A percentile compares a stretch with the other conserved stretches of the same genome.
Evolutionary conservation across 2,888 invertebrate species (phyloP).

Genomic region (Podabrus alpinus): DNA sequence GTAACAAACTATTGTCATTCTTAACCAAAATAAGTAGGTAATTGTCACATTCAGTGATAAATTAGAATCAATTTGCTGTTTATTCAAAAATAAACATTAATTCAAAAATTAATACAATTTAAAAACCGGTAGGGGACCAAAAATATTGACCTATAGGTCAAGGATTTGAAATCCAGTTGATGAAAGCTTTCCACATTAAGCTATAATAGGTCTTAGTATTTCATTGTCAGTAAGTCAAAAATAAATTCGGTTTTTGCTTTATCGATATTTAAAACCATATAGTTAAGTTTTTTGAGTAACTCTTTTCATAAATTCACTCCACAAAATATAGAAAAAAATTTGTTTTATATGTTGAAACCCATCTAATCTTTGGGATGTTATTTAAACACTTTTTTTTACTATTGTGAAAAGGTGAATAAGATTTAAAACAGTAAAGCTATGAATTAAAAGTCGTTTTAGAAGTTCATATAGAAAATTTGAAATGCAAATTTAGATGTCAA

Average conservation of each 20-base stretch:
- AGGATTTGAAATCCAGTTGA: neutral
- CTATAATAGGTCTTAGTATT: no score
- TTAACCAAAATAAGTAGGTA: no score
- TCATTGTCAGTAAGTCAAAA: no score
- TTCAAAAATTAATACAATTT: no score
- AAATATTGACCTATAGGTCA: neutral
- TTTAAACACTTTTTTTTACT: neutral
- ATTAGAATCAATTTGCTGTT: neutral
- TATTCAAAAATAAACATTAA: neutral
- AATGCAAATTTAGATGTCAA: neutral
- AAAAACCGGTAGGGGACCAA: neutral
- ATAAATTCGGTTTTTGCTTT: no score
- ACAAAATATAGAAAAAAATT: neutral
- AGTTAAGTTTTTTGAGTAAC: no score
- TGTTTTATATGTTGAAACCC: neutral
- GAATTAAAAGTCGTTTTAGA: neutral
- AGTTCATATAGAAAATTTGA: neutral
- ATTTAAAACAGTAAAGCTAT: neutral
- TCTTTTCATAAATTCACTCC: no score
- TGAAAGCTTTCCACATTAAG: neutral
- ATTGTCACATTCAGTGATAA: neutral
- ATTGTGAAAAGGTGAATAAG: neutral
- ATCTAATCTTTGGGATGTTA: neutral
- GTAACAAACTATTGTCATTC: no score
- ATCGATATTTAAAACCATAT: no score